Evolutionary conservation across 2,113 vertebrate species (phyloP), one percentile per base, ranked within the genome.

Genomic region (Cephalophus harveyi): DNA sequence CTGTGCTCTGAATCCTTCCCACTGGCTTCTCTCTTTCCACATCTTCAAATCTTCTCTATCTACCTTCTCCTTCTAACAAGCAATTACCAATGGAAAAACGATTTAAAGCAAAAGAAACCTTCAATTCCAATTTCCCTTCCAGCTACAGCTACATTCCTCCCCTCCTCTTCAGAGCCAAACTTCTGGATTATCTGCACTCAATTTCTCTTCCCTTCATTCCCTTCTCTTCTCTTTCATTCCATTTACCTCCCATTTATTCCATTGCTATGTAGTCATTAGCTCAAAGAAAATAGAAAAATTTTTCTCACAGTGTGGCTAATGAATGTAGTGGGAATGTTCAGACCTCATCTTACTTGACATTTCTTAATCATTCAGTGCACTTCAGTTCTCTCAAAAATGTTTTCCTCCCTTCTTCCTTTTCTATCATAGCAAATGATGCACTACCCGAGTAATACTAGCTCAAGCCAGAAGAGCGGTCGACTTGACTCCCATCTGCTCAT

Each of bases 91-190:
- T 27, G 40, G 21, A 54, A 13, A 23, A 50, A 48, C 3, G 4
- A 52, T 48, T 71, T 85, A 81, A 60, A 57, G 17, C 19, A 82
- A 96, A 81, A 46, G 50, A 71, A 87, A 82, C 48, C 92, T 95
- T 95, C 91, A 25, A 79, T 90, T 94, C 78, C 78, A 84, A n/a
- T 87, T 62, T 79, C 82, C 16, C 64, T 94, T 94, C 62, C 94
- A 67, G 88, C 33, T 7, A 21, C 36, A 55, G 78, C 2, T 74
- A 14, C 60, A 15, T 59, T 27, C 25, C 40, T 21, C 28, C 23
- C 48, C n/a, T 57, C 46, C 52, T 54, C 55, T 94, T 12, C 52
- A 81, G 50, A 92, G 59, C 12, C 52, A 25, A 36, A 43, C 28
- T 60, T 25, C 28, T 25, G 46, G n/a, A 11, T 87, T 83, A 15